These are phyloP conservation scores for Xylota segnis DNA, from an alignment of 2,888 invertebrate species.

Conservation along the genomic window DNA sequence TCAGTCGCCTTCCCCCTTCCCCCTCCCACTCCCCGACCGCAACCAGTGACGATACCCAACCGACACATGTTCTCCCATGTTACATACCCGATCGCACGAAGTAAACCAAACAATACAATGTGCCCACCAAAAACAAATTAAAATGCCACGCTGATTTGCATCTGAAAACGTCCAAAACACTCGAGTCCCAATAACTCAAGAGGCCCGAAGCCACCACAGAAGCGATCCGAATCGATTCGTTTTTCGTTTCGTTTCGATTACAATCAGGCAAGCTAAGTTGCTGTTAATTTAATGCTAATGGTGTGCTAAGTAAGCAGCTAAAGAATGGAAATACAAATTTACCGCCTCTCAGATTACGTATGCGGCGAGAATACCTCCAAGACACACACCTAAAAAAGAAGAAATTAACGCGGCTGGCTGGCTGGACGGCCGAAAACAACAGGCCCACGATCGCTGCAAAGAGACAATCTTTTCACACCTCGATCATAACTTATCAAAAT, in stretches of 20 bases:
- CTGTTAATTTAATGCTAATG: conserved; percentile 77
- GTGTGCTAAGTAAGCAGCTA: conserved; percentile 77
- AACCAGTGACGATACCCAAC: conserved; percentile 16
- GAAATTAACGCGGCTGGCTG: conserved; percentile 41
- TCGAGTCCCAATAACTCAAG: conserved; percentile 71
- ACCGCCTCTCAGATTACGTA: conserved; percentile 76
- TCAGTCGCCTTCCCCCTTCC: too few relatives aligned
- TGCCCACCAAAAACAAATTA: conserved; percentile 74
- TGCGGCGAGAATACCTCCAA: conserved; percentile 65
- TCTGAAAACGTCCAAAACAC: conserved; percentile 70
- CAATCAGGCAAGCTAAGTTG: conserved; percentile 74
- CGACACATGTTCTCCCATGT: conserved; percentile 71
- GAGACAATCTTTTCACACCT: conserved; percentile 74
- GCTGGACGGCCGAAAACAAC: conserved; percentile 38
- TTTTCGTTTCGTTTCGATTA: conserved; percentile 74
- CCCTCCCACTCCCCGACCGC: background rate
- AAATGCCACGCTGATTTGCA: conserved; percentile 76
- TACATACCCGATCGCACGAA: conserved; percentile 54
- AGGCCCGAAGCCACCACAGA: conserved; percentile 57
- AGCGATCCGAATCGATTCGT: conserved; percentile 71
- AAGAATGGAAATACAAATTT: conserved; percentile 77
- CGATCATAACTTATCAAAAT: conserved; percentile 76
- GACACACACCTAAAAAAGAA: conserved; percentile 55
- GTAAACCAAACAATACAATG: conserved; percentile 65
- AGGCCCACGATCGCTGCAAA: conserved; percentile 49